Conservation (phyloP, 2,113 vertebrate genomes). For the Indicator indicator region DNA sequence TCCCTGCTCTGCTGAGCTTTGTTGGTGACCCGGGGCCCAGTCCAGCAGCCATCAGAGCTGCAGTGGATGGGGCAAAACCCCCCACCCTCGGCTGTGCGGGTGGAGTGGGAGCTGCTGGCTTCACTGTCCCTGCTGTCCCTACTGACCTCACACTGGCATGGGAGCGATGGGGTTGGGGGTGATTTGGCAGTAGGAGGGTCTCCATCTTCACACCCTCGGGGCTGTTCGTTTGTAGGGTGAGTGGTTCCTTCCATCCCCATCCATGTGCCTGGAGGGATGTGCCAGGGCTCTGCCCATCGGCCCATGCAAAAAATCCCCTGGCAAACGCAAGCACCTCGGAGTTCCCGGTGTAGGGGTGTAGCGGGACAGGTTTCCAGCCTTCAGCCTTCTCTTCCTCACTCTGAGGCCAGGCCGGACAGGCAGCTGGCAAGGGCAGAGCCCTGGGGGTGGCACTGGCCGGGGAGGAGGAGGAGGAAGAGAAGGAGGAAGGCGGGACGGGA, state of each 20-base stretch:
- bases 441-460: background rate
- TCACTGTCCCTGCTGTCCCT: background rate
- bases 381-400: background rate
- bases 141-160: rapidly evolving
- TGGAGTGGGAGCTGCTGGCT: background rate
- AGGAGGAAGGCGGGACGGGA: slow-evolving; percentile 12
- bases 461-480: background rate
- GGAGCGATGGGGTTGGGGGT: background rate
- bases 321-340: background rate
- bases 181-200: background rate
- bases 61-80: rapidly evolving
- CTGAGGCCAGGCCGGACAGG: background rate
- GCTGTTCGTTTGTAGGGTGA: background rate
- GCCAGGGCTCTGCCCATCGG: background rate
- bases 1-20: rapidly evolving
- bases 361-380: background rate
- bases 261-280: rapidly evolving
- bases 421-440: background rate
- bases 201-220: rapidly evolving
- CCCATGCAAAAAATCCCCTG: rapidly evolving
- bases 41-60: rapidly evolving
- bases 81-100: rapidly evolving
- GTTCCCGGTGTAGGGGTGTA: too few relatives aligned
- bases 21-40: rapidly evolving
- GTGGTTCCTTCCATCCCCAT: background rate